These are phyloP conservation scores for Catotricha subobsoleta DNA, from an alignment of 2,888 invertebrate species.

Conservation along the genomic window DNA sequence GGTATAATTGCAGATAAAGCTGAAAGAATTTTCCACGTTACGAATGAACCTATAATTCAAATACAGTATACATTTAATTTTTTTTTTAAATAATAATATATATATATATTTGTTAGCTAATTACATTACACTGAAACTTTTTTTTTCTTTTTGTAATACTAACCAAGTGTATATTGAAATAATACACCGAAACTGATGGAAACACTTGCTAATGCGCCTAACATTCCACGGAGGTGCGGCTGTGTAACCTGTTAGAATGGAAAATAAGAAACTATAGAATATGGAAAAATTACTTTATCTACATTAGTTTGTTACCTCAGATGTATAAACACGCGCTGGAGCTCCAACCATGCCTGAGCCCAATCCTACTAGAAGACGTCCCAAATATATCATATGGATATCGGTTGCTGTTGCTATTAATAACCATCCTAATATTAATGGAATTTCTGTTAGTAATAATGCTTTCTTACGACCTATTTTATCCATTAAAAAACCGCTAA, in stretches of 20 bases:
- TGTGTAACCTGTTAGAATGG: no score
- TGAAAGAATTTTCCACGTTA: constrained; percentile 45
- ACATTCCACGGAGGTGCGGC: constrained; percentile 54
- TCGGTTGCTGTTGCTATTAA: constrained; percentile 39
- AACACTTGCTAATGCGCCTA: constrained; percentile 51
- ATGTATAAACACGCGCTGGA: constrained; percentile 49
- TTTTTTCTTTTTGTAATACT: no score
- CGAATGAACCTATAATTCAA: constrained; percentile 41
- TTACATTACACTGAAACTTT: no score
- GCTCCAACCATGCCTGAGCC: constrained; percentile 57
- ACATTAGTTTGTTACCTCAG: no score
- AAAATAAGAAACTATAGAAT: no score
- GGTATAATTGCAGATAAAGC: constrained; percentile 43
- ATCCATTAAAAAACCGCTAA: constrained; percentile 55
- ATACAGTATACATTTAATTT: no score
- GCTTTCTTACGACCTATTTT: constrained; percentile 43
- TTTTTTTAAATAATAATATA: no score
- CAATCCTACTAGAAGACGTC: constrained; percentile 46
- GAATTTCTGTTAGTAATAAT: constrained; percentile 44
- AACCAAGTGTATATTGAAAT: constrained; percentile 38
- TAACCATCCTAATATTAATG: constrained; percentile 50
- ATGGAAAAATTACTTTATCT: no score
- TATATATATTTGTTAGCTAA: no score
- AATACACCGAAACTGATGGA: constrained; percentile 54
- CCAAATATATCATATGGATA: constrained; percentile 42